Evolutionary conservation across 2,888 invertebrate genomes (phyloP).

Genomic region (Tipula vernalis): DNA sequence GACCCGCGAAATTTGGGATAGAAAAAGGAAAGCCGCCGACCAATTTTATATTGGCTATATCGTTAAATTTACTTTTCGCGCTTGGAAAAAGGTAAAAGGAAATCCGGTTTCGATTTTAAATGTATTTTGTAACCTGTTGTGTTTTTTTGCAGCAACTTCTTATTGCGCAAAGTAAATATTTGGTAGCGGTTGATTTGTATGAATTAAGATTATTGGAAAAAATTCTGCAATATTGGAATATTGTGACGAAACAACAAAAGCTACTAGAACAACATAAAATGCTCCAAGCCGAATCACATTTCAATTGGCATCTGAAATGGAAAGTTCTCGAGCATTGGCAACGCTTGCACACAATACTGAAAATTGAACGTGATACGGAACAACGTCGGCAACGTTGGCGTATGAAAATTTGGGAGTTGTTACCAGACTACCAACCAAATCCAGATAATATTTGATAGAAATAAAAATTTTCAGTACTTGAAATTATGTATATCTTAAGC

Average conservation of each 20-base stretch:
- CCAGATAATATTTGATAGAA: conserved; percentile 18
- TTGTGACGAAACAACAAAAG: conserved; percentile 35
- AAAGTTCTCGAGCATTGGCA: conserved; percentile 46
- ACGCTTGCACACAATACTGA: conserved; percentile 48
- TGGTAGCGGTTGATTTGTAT: conserved; percentile 60
- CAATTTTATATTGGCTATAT: conserved; percentile 40
- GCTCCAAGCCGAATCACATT: conserved; percentile 31
- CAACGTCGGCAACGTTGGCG: conserved; percentile 55
- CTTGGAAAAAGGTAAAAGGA: conserved; percentile 39
- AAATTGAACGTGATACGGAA: conserved; percentile 53
- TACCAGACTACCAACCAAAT: conserved; percentile 52
- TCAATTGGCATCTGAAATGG: conserved; percentile 36
- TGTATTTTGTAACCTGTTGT: no score
- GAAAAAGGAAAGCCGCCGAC: conserved; percentile 44
- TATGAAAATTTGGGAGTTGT: conserved; percentile 54
- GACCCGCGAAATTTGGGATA: conserved; percentile 38
- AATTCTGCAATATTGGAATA: conserved; percentile 40
- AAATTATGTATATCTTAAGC: conserved; percentile 34
- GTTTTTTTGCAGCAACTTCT: conserved; percentile 15
- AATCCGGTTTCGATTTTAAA: background rate
- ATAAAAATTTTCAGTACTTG: conserved; percentile 37
- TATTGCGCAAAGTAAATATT: conserved; percentile 39
- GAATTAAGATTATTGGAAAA: conserved; percentile 46
- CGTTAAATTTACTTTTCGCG: conserved; percentile 35
- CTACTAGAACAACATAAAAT: conserved; percentile 38